Evolutionary conservation across 2,113 vertebrate species (phyloP).

Genomic region (Dermatemys mawii): DNA sequence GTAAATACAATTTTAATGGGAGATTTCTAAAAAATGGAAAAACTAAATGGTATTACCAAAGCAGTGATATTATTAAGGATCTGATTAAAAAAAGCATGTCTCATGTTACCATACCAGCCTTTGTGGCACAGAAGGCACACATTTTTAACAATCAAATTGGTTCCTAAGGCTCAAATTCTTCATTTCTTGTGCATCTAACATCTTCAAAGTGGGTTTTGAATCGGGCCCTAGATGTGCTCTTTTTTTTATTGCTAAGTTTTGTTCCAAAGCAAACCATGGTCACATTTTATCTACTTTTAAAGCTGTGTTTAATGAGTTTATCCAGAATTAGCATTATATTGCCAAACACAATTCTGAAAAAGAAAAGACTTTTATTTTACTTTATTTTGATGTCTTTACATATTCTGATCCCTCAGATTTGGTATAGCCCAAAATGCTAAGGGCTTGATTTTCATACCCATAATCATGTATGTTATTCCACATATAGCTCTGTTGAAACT

Average conservation of each 20-base stretch:
- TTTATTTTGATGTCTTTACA: not conserved
- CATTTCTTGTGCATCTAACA: not conserved
- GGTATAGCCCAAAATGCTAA: not conserved
- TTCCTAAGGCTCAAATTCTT: not conserved
- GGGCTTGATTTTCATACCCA: not conserved
- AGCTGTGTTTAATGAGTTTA: not conserved
- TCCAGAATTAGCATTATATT: not conserved
- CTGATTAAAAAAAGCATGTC: not conserved
- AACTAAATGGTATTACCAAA: not conserved
- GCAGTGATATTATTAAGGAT: not conserved
- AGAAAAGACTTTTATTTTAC: not conserved
- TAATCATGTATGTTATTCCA: not conserved
- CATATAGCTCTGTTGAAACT: not conserved
- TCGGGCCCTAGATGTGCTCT: not conserved
- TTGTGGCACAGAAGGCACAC: not conserved
- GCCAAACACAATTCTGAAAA: not conserved
- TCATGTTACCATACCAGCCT: not conserved
- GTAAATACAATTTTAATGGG: conserved; percentile 34
- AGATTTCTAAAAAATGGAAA: not conserved
- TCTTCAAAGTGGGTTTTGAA: rapidly evolving
- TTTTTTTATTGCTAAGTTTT: not conserved
- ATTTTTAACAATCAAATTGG: not conserved
- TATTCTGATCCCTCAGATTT: not conserved
- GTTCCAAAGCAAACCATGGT: not conserved
- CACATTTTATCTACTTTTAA: not conserved